A percentile compares a stretch with the other conserved stretches of the same genome.
Conservation (phyloP, 2,113 vertebrate species). For the Cyprinodon brontotheroides region DNA sequence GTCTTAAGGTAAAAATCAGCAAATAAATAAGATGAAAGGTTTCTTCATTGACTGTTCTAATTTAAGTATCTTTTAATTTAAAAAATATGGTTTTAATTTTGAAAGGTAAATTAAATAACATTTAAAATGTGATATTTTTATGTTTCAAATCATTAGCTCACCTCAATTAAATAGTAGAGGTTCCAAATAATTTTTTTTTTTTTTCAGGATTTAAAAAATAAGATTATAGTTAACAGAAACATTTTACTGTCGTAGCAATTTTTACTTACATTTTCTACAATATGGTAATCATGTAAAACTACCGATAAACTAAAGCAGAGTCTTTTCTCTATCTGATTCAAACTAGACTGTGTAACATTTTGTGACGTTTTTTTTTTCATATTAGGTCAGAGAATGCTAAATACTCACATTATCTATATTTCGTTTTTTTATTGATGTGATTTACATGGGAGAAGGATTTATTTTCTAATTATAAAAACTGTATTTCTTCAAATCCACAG, state of each 20-base stretch:
- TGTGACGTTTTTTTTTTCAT: not conserved
- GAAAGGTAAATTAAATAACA: too few species aligned
- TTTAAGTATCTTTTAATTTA: not conserved
- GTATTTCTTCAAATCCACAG: too few species aligned
- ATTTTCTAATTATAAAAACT: too few species aligned
- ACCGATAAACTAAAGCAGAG: not conserved
- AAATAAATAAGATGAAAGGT: not conserved
- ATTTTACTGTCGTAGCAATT: not conserved
- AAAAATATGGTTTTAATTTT: too few species aligned
- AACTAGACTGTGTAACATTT: not conserved
- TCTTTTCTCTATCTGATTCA: not conserved
- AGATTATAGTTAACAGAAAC: not conserved
- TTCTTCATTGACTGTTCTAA: not conserved
- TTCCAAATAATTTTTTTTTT: not conserved
- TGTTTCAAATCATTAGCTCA: not conserved
- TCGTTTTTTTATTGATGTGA: not conserved
- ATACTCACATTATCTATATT: not conserved
- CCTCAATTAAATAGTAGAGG: not conserved
- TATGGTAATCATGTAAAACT: not conserved
- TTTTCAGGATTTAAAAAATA: not conserved
- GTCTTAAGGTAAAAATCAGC: not conserved
- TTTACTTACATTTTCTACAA: not conserved
- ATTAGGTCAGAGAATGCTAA: not conserved
- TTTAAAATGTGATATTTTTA: not conserved
- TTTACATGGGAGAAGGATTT: too few species aligned